phyloP scores from a whole-genome alignment of 92 coral and sea anemone genomes.

The Phenganax marumi region DNA sequence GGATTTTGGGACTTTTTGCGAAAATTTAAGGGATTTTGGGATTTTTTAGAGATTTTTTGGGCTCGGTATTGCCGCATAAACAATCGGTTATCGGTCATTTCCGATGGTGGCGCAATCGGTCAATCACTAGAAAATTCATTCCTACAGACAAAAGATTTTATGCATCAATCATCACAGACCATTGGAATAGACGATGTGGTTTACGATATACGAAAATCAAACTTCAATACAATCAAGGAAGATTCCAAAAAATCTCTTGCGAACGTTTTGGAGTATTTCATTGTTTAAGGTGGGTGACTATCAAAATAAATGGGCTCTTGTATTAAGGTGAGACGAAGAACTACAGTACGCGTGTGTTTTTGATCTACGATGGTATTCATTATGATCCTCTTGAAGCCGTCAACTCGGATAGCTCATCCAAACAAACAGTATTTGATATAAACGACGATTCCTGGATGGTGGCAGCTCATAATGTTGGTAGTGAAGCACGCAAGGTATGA shows the following conservation, averaged over 20 bases:
- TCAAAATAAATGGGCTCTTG: background rate
- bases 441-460: conserved; percentile 69
- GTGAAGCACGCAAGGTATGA: conserved; percentile 77
- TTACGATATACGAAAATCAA: too few species aligned
- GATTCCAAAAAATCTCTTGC: background rate
- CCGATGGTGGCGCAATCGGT: too few species aligned
- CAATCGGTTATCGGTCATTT: too few species aligned
- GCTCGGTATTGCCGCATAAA: too few species aligned
- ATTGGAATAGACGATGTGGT: background rate
- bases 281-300: background rate
- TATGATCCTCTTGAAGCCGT: conserved; percentile 89
- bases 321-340: conserved; percentile 73
- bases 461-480: conserved; percentile 74
- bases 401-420: conserved; percentile 58
- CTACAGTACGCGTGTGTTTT: conserved; percentile 68
- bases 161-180: too few species aligned
- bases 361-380: conserved; percentile 91
- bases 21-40: too few species aligned
- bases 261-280: background rate
- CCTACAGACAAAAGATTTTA: too few species aligned
- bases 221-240: too few species aligned
- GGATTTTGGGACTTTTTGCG: too few species aligned
- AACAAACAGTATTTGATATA: conserved; percentile 78
- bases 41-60: too few species aligned
- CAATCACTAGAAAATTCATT: too few species aligned